Percentiles rank a stretch among this genome's conserved stretches.
phyloP scores from a whole-genome alignment of 2,888 invertebrate species.

The Rutpela maculata region DNA sequence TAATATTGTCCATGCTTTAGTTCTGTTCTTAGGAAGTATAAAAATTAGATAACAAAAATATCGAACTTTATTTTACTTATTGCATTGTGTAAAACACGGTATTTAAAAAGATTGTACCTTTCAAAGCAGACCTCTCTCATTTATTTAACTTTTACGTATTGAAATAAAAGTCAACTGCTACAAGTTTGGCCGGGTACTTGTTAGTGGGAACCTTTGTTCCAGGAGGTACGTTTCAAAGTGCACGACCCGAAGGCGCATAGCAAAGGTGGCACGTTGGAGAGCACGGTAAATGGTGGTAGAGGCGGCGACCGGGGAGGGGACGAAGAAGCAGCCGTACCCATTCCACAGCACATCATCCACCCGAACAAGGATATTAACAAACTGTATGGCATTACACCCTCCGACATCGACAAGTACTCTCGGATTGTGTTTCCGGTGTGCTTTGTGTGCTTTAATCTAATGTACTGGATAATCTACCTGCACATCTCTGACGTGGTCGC shows the following conservation, averaged over 20 bases:
- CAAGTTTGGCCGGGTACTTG: constrained; percentile 75
- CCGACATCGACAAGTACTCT: constrained; percentile 99
- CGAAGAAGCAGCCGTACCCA: constrained; percentile 80
- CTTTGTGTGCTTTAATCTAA: constrained; percentile 98
- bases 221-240: constrained; percentile 97
- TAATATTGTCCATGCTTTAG: no score
- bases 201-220: constrained; percentile 81
- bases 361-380: constrained; percentile 95
- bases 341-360: constrained; percentile 87
- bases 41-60: background rate
- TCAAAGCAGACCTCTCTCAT: background rate
- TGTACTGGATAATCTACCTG: constrained; percentile 98
- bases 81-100: background rate
- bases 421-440: constrained; percentile 98
- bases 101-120: constrained; percentile 1
- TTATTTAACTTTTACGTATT: background rate
- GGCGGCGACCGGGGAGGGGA: constrained; percentile 80
- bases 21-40: no score
- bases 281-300: constrained; percentile 90
- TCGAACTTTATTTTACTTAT: background rate
- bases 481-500: constrained; percentile 97
- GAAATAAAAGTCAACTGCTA: background rate
- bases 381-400: constrained; percentile 93
- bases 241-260: constrained; percentile 96
- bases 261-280: constrained; percentile 93